Evolutionary conservation across 2,888 invertebrate species (phyloP).

Genomic region (Proisotoma minuta): DNA sequence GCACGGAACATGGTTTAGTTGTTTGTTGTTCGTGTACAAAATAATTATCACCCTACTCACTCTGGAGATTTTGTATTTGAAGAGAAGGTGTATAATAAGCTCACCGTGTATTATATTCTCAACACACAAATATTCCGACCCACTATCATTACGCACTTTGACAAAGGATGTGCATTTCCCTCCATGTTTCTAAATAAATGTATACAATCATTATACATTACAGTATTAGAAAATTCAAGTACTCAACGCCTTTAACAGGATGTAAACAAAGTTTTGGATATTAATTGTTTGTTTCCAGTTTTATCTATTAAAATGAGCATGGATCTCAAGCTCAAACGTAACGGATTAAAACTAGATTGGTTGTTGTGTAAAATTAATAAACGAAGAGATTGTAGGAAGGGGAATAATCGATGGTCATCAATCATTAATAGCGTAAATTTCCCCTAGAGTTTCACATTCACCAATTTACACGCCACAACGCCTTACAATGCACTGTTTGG

Average conservation of each 20-base stretch:
- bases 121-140: background rate
- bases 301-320: no score
- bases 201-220: conserved; percentile 4
- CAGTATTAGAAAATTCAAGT: background rate
- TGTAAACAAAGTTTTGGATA: background rate
- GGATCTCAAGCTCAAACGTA: no score
- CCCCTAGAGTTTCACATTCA: background rate
- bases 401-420: conserved; percentile 12
- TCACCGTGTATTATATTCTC: background rate
- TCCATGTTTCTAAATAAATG: background rate
- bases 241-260: background rate
- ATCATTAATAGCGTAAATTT: conserved; percentile 7
- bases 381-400: background rate
- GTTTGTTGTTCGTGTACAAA: conserved; percentile 3
- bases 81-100: background rate
- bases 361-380: conserved; percentile 6
- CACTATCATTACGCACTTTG: conserved; percentile 1
- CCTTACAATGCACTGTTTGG: background rate
- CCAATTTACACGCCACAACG: background rate
- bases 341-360: no score
- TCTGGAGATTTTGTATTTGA: background rate
- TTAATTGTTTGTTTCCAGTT: no score
- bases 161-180: background rate
- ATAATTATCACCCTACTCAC: background rate
- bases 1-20: background rate